Evolutionary conservation across 2,888 invertebrate species (phyloP), one percentile per base, ranked within the genome.

Genomic region (Hydropsyche betteni): DNA sequence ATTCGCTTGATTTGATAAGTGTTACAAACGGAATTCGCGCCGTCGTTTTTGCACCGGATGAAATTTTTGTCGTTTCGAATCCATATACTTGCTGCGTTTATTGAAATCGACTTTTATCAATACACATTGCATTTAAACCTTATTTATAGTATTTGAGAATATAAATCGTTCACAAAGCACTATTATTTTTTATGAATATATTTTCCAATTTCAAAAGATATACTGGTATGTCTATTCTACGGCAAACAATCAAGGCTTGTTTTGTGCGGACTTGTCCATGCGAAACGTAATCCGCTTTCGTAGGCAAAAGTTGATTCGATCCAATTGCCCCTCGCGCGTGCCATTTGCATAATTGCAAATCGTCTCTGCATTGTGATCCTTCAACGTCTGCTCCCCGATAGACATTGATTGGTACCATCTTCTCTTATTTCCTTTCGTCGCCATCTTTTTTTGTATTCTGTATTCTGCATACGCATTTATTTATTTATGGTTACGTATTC

Each of bases 301-400:
- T 76, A 73, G n/a, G 53, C 51, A 70, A 69, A 69, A 55, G 69
- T 71, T 74, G 58, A 74, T 76, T 69, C 74, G 55, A 33, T 53
- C 72, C 50, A 36, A 69, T 75, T 71, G 74, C 58, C 33, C 44
- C 16, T 53, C 24, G 24, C 16, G 68, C n/a, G 33, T 14, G 33
- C 36, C 64, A 76, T 78, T 78, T 78, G 75, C 75, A 78, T 78
- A 78, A 78, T 78, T 78, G 75, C 74, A 77, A 78, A 78, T 78
- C 64, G 73, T 64, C 73, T n/a, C 16, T 55, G 24, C 16, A 55
- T 55, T 55, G 14, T 55, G 44, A 44, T 44, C 33, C 64, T 36
- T 7, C 36, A 33, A 36, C 34, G 12, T 14, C 24, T 58, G 53
- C 53, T 53, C 24, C 4, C 53, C 6, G 58, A 8, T 14, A 44